Percentiles rank a stretch among this genome's conserved stretches.
Evolutionary conservation across 2,113 vertebrate genomes (phyloP).

Genomic region (Scortum barcoo): DNA sequence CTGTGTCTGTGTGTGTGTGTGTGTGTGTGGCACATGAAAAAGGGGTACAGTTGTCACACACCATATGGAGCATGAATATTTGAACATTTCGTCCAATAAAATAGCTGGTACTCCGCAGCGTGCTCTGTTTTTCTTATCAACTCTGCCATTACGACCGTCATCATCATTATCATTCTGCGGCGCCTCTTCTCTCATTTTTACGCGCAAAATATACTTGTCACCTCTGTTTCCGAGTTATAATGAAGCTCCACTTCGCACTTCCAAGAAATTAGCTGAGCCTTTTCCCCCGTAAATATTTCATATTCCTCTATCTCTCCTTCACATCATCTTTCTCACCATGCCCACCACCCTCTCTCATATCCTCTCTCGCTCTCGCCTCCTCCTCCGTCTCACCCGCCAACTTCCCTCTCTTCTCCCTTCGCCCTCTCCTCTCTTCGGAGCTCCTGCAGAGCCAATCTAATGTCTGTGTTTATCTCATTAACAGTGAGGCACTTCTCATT

Average conservation of each 20-base stretch:
- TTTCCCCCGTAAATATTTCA: slow-evolving; percentile 62
- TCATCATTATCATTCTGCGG: slow-evolving; percentile 35
- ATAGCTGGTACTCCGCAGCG: slow-evolving; percentile 34
- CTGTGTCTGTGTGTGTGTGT: neutral
- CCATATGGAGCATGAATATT: slow-evolving; percentile 67
- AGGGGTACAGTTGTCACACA: slow-evolving; percentile 11
- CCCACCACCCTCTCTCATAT: slow-evolving; percentile 4
- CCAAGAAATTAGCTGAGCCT: slow-evolving; percentile 37
- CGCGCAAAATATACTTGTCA: slow-evolving; percentile 42
- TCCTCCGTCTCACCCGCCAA: slow-evolving; percentile 40
- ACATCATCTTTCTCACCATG: slow-evolving; percentile 32
- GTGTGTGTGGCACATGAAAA: slow-evolving; percentile 2
- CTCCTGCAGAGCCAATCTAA: slow-evolving; percentile 75
- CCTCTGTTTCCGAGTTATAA: slow-evolving; percentile 34
- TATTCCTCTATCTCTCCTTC: slow-evolving; percentile 46
- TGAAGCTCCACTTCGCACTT: slow-evolving; percentile 43
- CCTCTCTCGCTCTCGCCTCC: neutral
- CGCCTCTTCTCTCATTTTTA: slow-evolving; percentile 23
- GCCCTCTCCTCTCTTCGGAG: slow-evolving; percentile 21
- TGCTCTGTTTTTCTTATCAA: slow-evolving; percentile 46
- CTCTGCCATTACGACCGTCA: slow-evolving; percentile 34
- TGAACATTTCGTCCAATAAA: slow-evolving; percentile 53
- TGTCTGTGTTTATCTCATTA: slow-evolving; percentile 85
- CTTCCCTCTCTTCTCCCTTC: slow-evolving; percentile 32
- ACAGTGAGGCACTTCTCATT: slow-evolving; percentile 65